Evolutionary conservation across 2,888 invertebrate genomes (phyloP).

Genomic region (Dione juno): DNA sequence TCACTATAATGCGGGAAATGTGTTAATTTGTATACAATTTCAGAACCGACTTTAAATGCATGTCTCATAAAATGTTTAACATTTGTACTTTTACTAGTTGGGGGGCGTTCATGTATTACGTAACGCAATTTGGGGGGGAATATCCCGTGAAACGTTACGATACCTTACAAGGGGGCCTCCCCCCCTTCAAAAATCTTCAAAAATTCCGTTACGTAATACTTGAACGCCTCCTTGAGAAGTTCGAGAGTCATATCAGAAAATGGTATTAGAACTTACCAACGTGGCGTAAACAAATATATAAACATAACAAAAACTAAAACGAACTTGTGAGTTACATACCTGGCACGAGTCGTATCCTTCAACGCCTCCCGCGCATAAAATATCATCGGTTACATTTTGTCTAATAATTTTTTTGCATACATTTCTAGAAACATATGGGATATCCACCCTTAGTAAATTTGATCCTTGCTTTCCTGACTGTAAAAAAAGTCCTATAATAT

Average conservation of each 20-base stretch:
- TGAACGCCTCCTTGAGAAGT: no score
- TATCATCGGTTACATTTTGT: slow-evolving; percentile 8
- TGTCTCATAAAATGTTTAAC: background rate
- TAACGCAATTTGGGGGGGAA: no score
- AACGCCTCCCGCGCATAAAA: slow-evolving; percentile 42
- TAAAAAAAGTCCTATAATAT: background rate
- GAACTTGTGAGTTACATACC: slow-evolving; percentile 27
- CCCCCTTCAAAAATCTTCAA: no score
- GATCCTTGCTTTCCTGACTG: background rate
- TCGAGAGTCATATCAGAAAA: no score
- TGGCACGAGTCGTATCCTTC: slow-evolving; percentile 33
- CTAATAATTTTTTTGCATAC: slow-evolving; percentile 27
- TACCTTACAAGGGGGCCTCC: no score
- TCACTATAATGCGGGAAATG: no score
- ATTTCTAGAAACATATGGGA: slow-evolving; percentile 27
- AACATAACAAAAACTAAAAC: background rate
- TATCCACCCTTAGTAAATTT: slow-evolving; percentile 18
- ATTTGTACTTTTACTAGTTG: background rate
- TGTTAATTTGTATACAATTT: no score
- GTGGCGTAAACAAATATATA: no score
- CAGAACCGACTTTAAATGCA: no score
- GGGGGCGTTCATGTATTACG: background rate
- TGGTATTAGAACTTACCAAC: no score
- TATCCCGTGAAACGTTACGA: no score
- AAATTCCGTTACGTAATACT: no score